Percentiles rank a stretch among this genome's conserved stretches.
These are phyloP conservation scores for Lithophane ornitopus DNA, from an alignment of 2,888 invertebrate species.

Conservation along the genomic window DNA sequence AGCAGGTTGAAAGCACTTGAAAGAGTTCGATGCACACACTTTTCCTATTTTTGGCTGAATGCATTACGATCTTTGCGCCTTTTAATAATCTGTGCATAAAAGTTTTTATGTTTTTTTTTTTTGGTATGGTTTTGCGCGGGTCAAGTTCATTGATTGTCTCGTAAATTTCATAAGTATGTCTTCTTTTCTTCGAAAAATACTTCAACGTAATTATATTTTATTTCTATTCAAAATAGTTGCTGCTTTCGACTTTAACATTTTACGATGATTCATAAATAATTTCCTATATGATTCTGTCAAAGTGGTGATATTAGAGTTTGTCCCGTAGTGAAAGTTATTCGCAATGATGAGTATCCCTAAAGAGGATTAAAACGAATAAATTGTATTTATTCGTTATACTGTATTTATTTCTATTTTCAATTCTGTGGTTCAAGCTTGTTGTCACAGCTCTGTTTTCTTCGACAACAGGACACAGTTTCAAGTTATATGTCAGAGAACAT, in stretches of 20 bases:
- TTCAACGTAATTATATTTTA: background rate
- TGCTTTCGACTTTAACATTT: background rate
- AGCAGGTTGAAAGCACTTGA: slow-evolving; percentile 58
- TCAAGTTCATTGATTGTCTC: slow-evolving; percentile 46
- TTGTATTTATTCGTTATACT: too few species aligned
- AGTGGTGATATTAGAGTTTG: too few species aligned
- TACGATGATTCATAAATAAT: too few species aligned
- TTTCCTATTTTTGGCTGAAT: slow-evolving; percentile 62
- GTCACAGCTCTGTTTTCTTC: background rate
- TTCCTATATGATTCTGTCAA: too few species aligned
- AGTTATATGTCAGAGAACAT: background rate
- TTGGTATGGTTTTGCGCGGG: slow-evolving; percentile 54
- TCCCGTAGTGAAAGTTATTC: too few species aligned
- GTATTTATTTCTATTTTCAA: too few species aligned
- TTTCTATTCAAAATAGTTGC: background rate
- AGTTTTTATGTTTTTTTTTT: slow-evolving; percentile 39
- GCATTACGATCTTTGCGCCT: slow-evolving; percentile 40
- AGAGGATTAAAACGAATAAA: too few species aligned
- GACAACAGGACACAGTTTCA: background rate
- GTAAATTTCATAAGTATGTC: background rate
- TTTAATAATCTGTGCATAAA: slow-evolving; percentile 42
- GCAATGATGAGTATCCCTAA: too few species aligned
- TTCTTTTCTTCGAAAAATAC: slow-evolving; percentile 20
- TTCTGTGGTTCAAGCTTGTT: too few species aligned
- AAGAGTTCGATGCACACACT: slow-evolving; percentile 50